Percentiles rank a stretch among this genome's conserved stretches.
These are phyloP conservation scores for Sebastes paucispinis DNA, from an alignment of 2,797 vertebrate species.

Conservation along the genomic window DNA sequence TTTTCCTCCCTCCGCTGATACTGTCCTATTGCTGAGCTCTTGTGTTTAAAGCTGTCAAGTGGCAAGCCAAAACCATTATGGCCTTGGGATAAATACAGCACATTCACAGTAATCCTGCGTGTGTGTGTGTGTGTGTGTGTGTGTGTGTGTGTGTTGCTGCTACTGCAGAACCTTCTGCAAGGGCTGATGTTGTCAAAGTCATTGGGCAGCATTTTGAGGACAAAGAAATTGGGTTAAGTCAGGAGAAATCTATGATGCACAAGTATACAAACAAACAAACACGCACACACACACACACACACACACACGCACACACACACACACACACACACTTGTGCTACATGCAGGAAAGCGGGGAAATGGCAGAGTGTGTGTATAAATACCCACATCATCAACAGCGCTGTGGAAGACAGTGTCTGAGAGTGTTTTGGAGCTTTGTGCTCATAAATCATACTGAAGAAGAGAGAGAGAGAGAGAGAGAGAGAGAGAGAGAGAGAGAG, in stretches of 20 bases:
- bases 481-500: constrained; percentile 1
- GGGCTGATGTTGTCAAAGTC: constrained; percentile 44
- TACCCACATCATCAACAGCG: constrained; percentile 61
- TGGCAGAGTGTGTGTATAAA: constrained; percentile 49
- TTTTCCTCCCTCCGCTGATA: constrained; percentile 52
- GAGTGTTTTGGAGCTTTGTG: constrained; percentile 51
- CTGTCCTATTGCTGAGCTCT: constrained; percentile 54
- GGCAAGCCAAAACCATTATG: constrained; percentile 48
- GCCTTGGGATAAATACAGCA: constrained; percentile 54
- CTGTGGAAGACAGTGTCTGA: constrained; percentile 51
- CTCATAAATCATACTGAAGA: constrained; percentile 69
- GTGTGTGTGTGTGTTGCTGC: neutral
- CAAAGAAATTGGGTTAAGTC: constrained; percentile 54
- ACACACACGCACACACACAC: neutral
- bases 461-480: neutral
- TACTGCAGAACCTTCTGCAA: constrained; percentile 6
- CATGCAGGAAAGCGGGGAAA: constrained; percentile 16
- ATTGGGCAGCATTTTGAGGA: constrained; percentile 48
- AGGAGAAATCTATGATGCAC: constrained; percentile 29
- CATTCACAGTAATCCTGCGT: constrained; percentile 28
- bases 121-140: constrained; percentile 10
- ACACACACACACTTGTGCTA: neutral
- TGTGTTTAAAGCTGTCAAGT: constrained; percentile 65
- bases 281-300: neutral
- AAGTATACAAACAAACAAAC: constrained; percentile 13